Evolutionary conservation across 2,113 vertebrate genomes (phyloP).

Genomic region (Raja brachyura): DNA sequence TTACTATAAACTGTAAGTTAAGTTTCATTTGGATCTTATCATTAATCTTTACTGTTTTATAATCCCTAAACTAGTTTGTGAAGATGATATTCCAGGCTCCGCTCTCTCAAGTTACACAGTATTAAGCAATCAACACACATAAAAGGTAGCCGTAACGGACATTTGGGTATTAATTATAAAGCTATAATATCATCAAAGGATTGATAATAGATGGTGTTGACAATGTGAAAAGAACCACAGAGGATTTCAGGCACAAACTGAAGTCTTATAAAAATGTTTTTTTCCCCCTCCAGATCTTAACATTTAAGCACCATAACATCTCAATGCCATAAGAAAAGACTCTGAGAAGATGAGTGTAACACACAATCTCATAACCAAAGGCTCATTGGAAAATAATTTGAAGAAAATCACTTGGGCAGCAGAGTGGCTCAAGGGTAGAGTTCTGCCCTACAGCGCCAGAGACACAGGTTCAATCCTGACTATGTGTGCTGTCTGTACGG

Average conservation of each 20-base stretch:
- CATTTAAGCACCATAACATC: neutral
- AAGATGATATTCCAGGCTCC: neutral
- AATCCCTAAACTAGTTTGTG: neutral
- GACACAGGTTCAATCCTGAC: too few relatives aligned
- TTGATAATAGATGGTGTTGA: neutral
- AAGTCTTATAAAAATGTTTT: neutral
- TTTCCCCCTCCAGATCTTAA: neutral
- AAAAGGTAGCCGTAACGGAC: too few relatives aligned
- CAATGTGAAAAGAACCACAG: neutral
- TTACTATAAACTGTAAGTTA: neutral
- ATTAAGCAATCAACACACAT: neutral
- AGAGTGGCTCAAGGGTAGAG: too few relatives aligned
- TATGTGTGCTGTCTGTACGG: too few relatives aligned
- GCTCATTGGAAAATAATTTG: neutral
- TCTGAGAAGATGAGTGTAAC: neutral
- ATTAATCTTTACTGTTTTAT: conserved; percentile 28
- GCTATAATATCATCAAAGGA: neutral
- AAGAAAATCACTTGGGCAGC: too few relatives aligned
- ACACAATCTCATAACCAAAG: neutral
- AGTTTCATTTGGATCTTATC: neutral
- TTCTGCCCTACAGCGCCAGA: too few relatives aligned
- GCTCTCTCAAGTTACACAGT: neutral
- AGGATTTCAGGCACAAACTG: neutral
- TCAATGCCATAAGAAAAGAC: neutral
- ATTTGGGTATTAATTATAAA: neutral